Conservation (phyloP, 2,888 invertebrate genomes). For the Leptopilina myrica region DNA sequence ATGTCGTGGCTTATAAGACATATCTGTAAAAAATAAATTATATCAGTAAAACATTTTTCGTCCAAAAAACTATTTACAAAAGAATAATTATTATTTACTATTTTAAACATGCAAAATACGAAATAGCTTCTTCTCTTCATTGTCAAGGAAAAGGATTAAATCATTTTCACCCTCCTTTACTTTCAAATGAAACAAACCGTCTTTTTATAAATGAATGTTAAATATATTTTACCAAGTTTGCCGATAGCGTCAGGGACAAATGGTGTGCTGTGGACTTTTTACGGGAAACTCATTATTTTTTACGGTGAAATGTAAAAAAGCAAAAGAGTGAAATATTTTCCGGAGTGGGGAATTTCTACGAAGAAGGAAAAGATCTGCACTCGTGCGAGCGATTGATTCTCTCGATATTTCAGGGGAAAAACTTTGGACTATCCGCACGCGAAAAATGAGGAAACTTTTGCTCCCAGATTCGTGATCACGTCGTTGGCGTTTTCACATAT, state of each 20-base stretch:
- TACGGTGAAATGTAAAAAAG: conserved; percentile 32
- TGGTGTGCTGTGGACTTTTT: conserved; percentile 26
- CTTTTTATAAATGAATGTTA: conserved; percentile 5
- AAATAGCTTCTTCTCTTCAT: too few relatives aligned
- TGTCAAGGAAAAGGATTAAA: too few relatives aligned
- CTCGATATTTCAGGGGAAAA: conserved; percentile 68
- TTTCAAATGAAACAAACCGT: too few relatives aligned
- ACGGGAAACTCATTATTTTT: conserved; percentile 50
- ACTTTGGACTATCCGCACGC: conserved; percentile 66
- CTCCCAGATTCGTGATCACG: conserved; percentile 65
- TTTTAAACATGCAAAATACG: too few relatives aligned
- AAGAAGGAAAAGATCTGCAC: conserved; percentile 44
- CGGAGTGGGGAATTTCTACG: conserved; percentile 24
- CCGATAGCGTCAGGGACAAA: neutral
- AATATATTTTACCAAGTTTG: conserved; percentile 32
- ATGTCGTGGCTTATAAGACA: conserved; percentile 82
- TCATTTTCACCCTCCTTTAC: too few relatives aligned
- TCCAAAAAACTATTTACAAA: neutral
- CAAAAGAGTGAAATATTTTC: conserved; percentile 3
- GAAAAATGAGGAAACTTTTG: conserved; percentile 75
- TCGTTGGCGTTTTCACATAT: conserved; percentile 53
- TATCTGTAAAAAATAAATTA: conserved; percentile 79
- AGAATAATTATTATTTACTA: too few relatives aligned
- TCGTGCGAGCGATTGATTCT: conserved; percentile 71
- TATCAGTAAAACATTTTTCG: conserved; percentile 29